Base-by-base conservation (phyloP, 2,797 vertebrate species). In the Anolis apletophallus region DNA sequence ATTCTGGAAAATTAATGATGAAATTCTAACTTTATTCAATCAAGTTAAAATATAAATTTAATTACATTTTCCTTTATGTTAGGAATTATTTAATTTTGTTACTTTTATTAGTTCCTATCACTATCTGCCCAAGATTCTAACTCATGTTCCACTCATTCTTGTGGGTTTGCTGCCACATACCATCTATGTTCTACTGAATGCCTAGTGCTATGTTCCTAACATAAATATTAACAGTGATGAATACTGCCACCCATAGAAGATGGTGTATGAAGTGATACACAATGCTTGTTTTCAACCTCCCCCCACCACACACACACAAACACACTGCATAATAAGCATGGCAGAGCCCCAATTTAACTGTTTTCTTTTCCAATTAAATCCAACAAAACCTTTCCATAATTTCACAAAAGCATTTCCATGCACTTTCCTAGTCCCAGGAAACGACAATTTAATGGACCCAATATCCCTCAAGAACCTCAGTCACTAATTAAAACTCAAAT, bases 401-500 rank as follows among this genome's bases (percentile, higher is more conserved):
- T 82, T 36, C 26, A n/a, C 13, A 29, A 52, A 73, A 83, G 54
- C 68, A 34, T 29, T 83, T 73, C 55, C 69, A 73, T 34, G 72
- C 81, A 83, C 52, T 57, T 29, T 72, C 68, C 34, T 34, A 73
- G 57, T 59, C 71, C 55, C 54, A 29, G 81, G 81, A 72, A 72
- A 57, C 11, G 69, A 83, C 23, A 40, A 72, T 83, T 83, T 72
- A 83, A 83, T 72, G 67, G 68, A 50, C 26, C 68, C 34, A 57
- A 8, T 68, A 82, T 83, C 81, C 54, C 69, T 72, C 81, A 83
- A 73, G 69, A 73, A 32, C 16, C 3, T 64, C 2, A 23, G 40
- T 57, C 55, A 72, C 72, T 83, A 83, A 73, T 83, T 83, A 52
- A 72, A 72, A 72, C 29, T 23, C 34, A 83, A 83, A 83, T 83